Evolutionary conservation across 2,113 vertebrate genomes (phyloP), one percentile per base, ranked within the genome.

Genomic region (Pachycephala philippinensis): DNA sequence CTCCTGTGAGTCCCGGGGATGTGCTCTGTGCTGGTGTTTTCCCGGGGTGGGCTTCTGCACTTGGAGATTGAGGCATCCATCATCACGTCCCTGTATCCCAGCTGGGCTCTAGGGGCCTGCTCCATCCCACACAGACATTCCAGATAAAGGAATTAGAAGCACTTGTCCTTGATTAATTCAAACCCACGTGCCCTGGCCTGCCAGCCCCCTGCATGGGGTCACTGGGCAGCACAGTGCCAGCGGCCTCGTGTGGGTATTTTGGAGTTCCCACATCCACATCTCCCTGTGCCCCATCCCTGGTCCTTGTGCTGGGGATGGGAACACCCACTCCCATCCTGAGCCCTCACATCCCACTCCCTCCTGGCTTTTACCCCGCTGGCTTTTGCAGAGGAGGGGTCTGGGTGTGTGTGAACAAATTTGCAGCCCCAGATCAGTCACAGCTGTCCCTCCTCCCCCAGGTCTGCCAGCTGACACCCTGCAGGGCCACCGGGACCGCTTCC

Each of bases 401-500:
- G 80, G 68, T 1, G 5, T 1, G 0, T 1, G 11, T 45, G 72
- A 10, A 11, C 59, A 31, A 17, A 42, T 3, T 2, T 50, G 13
- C 49, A 79, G 89, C 47, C 70, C 56, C 1, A 0, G 70, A 4
- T 60, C 37, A 14, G 26, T 42, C 65, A 33, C 5, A 1, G 7
- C 37, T 82, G 16, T 59, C 44, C 54, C 26, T 15, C 16, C 1
- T 66, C 3, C 0, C 72, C 49, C 95, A 99, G 99, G 99, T 98
- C 98, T 99, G 75, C 99, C 99, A 0, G 98, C 98, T 0, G 99
- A 99, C 95, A 99, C 99, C 1, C 97, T 99, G 80, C 99, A 99
- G 94, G 99, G 99, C 64, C 99, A 99, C 96, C 98, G 99, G 13
- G 99, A 99, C 78, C 98, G 99, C 49, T 99, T 99, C 98, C 99